phyloP scores from a whole-genome alignment of 2,113 vertebrate genomes.

The Actinemys pallida region DNA sequence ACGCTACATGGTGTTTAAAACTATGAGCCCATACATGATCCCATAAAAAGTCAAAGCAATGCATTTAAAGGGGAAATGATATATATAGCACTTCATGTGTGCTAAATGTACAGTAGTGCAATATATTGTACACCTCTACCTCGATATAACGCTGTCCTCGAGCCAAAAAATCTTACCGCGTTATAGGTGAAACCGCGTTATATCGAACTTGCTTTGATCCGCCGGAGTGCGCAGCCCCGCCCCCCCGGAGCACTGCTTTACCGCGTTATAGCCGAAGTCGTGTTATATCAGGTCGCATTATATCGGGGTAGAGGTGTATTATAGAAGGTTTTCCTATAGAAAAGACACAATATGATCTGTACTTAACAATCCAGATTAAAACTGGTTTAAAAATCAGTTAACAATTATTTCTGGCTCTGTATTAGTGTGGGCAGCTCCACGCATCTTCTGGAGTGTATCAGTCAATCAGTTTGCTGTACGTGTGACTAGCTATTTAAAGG shows the following conservation, averaged over 20 bases:
- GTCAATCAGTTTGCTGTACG: background rate
- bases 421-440: accelerated
- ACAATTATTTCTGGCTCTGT: no score
- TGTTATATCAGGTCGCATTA: no score
- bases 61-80: background rate
- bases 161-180: no score
- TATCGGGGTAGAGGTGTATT: no score
- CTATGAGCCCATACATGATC: accelerated
- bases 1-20: background rate
- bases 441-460: background rate
- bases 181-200: no score
- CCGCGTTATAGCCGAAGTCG: no score
- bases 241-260: no score
- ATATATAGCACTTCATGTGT: background rate
- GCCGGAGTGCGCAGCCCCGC: no score
- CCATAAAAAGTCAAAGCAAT: background rate
- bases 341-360: accelerated
- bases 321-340: background rate
- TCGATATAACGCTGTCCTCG: no score
- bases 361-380: background rate
- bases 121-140: no score
- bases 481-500: accelerated
- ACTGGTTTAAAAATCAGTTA: background rate
- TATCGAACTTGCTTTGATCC: no score
- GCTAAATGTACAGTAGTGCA: background rate